These are phyloP conservation scores for Poecile montanus DNA, from an alignment of 2,797 vertebrate genomes.

Conservation along the genomic window DNA sequence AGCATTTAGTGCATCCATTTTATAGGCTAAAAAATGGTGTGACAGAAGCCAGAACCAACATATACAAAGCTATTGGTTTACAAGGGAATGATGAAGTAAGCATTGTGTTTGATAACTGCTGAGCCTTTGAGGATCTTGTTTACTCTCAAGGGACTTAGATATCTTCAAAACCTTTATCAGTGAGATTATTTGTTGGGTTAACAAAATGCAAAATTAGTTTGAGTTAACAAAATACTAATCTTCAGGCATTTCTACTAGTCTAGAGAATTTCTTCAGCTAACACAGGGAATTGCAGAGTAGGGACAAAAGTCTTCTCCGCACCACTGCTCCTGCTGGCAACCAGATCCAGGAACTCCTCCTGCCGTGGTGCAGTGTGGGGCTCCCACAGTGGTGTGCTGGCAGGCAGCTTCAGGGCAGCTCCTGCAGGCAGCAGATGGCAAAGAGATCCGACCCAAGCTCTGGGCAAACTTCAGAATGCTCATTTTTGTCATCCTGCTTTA, in stretches of 20 bases:
- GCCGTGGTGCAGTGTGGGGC: rapidly evolving
- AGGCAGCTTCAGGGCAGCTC: neutral
- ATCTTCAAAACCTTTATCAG: neutral
- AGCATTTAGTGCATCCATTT: neutral
- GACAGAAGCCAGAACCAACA: neutral
- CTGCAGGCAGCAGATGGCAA: neutral
- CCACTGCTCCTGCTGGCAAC: neutral
- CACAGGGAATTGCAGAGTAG: neutral
- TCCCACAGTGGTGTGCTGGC: neutral
- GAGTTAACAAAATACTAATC: neutral
- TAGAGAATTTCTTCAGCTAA: neutral
- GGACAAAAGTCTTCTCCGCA: neutral
- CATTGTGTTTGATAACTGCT: neutral
- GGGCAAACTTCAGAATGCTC: neutral
- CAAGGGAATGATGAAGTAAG: neutral
- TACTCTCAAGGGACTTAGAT: neutral
- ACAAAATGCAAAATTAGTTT: neutral
- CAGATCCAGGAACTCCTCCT: neutral
- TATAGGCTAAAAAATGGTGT: neutral
- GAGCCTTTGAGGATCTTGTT: neutral
- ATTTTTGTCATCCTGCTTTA: neutral
- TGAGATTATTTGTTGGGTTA: neutral
- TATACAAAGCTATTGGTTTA: neutral
- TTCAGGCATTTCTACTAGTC: neutral
- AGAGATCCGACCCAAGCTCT: neutral